These are phyloP conservation scores for Hippotragus niger DNA, from an alignment of 2,113 vertebrate genomes.

Conservation along the genomic window DNA sequence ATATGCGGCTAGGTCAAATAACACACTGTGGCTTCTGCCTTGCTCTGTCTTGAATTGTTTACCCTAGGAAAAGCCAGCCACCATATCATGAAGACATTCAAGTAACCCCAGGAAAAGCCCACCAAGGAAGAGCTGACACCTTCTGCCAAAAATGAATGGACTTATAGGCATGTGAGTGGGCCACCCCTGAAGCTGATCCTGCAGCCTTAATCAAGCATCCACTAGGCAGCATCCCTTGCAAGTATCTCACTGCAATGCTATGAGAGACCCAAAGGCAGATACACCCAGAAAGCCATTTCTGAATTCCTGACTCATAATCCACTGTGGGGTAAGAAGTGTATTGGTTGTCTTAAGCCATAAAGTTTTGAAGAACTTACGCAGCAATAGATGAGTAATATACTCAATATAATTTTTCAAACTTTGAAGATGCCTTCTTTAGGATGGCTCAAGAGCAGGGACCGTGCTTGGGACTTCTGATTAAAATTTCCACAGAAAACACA, in stretches of 20 bases:
- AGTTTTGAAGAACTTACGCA: not conserved
- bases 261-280: not conserved
- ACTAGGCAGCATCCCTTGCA: not conserved
- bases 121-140: not conserved
- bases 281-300: not conserved
- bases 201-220: not conserved
- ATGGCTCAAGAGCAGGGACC: not conserved
- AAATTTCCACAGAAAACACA: not conserved
- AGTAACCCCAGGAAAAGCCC: not conserved
- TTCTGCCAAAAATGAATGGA: not conserved
- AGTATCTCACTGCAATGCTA: not conserved
- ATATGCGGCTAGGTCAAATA: not conserved
- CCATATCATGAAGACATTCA: not conserved
- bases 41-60: not conserved
- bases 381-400: not conserved
- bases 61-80: not conserved
- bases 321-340: not conserved
- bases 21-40: not conserved
- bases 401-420: conserved; percentile 8
- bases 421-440: not conserved
- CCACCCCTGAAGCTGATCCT: not conserved
- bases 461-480: not conserved
- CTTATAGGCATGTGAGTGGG: not conserved
- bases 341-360: not conserved
- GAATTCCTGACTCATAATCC: not conserved